Percentiles rank a stretch among this genome's conserved stretches.
Evolutionary conservation across 2,113 vertebrate genomes (phyloP).

Genomic region (Tichodroma muraria): DNA sequence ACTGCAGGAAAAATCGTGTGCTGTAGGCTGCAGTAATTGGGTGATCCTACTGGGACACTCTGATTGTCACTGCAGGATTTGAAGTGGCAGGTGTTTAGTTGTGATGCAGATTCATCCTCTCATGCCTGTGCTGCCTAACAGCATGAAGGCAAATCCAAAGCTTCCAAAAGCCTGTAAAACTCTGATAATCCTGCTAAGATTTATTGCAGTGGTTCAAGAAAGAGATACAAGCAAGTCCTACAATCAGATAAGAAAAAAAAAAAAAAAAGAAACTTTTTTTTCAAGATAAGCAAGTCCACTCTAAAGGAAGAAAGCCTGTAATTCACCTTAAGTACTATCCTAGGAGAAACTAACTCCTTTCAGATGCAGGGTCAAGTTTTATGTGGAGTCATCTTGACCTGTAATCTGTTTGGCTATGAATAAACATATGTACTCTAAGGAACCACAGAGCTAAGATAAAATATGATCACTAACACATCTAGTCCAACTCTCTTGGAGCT

Average conservation of each 20-base stretch:
- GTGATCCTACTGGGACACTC: background rate
- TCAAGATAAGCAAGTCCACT: constrained; percentile 18
- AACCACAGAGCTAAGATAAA: background rate
- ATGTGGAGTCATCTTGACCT: background rate
- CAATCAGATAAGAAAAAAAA: constrained; percentile 5
- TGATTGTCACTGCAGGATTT: constrained; percentile 23
- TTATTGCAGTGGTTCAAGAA: constrained; percentile 20
- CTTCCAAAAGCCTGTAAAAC: constrained; percentile 35
- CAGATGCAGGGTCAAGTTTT: constrained; percentile 3
- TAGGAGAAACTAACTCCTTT: constrained; percentile 28
- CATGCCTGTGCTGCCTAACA: background rate
- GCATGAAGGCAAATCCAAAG: constrained; percentile 28
- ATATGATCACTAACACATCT: background rate
- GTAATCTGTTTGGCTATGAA: constrained; percentile 4
- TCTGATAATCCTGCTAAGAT: constrained; percentile 56
- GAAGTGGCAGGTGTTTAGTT: constrained; percentile 46
- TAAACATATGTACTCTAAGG: background rate
- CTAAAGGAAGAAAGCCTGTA: background rate
- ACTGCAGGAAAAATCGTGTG: background rate
- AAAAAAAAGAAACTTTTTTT: background rate
- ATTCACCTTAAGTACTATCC: constrained; percentile 19
- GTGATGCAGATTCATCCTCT: constrained; percentile 33
- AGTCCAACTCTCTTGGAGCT: background rate
- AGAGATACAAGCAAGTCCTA: background rate
- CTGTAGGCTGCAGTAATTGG: background rate